phyloP scores from a whole-genome alignment of 1,140 invertebrate genomes.

The Temnothorax longispinosus region DNA sequence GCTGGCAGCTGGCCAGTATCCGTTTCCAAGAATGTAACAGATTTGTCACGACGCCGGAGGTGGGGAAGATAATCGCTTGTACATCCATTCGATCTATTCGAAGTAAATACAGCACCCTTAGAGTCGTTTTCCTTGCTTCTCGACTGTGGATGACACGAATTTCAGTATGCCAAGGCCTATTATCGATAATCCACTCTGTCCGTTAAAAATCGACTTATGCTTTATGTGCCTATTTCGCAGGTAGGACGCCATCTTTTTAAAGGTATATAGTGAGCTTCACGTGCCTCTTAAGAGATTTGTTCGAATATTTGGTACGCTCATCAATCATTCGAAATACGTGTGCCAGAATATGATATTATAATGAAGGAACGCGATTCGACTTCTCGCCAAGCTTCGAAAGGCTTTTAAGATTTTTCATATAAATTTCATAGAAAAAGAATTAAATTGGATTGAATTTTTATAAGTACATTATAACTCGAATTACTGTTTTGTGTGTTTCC shows the following conservation, averaged over 20 bases:
- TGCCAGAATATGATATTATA: constrained; percentile 20
- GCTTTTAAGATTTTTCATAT: background rate
- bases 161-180: constrained; percentile 82
- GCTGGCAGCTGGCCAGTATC: constrained; percentile 80
- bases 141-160: constrained; percentile 78
- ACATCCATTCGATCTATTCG: constrained; percentile 70
- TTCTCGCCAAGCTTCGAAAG: constrained; percentile 20
- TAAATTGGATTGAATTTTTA: constrained; percentile 18
- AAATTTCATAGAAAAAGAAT: background rate
- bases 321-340: constrained; percentile 40
- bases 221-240: background rate
- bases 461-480: background rate
- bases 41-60: constrained; percentile 79
- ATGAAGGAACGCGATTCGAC: constrained; percentile 15
- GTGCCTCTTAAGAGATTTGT: constrained; percentile 44
- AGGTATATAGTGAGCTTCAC: constrained; percentile 12
- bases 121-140: background rate
- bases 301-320: constrained; percentile 27
- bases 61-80: constrained; percentile 80
- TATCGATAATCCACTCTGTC: constrained; percentile 73
- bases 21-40: constrained; percentile 82
- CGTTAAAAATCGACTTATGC: constrained; percentile 55
- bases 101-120: constrained; percentile 71
- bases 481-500: background rate
- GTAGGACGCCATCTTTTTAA: constrained; percentile 1